Evolutionary conservation across 2,797 vertebrate genomes (phyloP), one percentile per base, ranked within the genome.

Genomic region (Danio tinwini): DNA sequence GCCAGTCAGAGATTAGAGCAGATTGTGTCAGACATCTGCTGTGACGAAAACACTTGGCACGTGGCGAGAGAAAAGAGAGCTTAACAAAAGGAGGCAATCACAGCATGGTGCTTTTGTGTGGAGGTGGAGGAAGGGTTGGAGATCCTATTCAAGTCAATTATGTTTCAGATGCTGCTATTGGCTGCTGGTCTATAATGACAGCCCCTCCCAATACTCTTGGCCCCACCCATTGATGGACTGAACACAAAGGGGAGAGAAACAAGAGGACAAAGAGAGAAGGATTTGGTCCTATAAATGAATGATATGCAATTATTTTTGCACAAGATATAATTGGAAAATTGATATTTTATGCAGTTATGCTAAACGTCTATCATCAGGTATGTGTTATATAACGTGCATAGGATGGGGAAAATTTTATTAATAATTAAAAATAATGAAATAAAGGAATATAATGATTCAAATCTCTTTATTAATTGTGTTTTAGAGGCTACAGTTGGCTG

Each of bases 41-140:
- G 45, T 40, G 76, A 61, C 50, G 74, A 80, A 80, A 72, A 29
- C 55, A 50, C 17, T n/a, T 44, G 78, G 65, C 80, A 73, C 69
- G 52, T 81, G 79, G 67, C 52, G 7, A 16, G 21, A 59, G 19
- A 50, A 71, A 58, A 74, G 58, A 69, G 47, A 68, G 81, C 58
- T 80, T 19, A 76, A 87, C 81, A 85, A 85, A 84, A 69, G 74
- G 47, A 49, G 6, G 76, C 61, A 72, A 58, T 59, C 61, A 19
- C 75, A 69, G 55, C 42, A n/a, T 64, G 74, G 74, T 79, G 37
- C 76, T 83, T n/a, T 82, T 81, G 80, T 85, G 72, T 80, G 63
- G 74, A 74, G 59, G 59, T 73, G 77, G 65, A 49, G 82, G 82
- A 81, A 81, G 68, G 80, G 78, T 62, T 69, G 65, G 76, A 42